Percentiles rank a stretch among this genome's conserved stretches.
Evolutionary conservation across 2,888 invertebrate species (phyloP).

Genomic region (Choristoneura rosaceana): DNA sequence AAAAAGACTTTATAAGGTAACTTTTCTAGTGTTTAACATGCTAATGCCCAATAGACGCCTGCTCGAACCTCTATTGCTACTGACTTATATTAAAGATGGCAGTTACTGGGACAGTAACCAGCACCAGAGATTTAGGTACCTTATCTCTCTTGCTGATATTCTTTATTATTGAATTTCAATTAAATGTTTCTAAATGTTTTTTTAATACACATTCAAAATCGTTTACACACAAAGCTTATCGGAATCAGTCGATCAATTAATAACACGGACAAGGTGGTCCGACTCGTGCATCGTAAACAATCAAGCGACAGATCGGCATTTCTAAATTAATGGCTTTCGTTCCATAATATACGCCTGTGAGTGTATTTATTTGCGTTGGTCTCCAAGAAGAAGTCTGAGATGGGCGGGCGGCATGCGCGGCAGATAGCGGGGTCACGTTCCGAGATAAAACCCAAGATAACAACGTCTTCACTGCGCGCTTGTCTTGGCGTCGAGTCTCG

Average conservation of each 20-base stretch:
- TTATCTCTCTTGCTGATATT: neutral
- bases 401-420: conserved; percentile 73
- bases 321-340: conserved; percentile 76
- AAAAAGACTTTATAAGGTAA: too few relatives aligned
- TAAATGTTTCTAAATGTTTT: neutral
- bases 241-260: conserved; percentile 76
- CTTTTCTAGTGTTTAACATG: too few relatives aligned
- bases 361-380: conserved; percentile 65
- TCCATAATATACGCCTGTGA: conserved; percentile 50
- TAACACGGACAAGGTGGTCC: conserved; percentile 79
- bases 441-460: conserved; percentile 78
- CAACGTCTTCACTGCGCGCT: conserved; percentile 73
- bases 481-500: conserved; percentile 64
- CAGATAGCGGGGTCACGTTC: conserved; percentile 82
- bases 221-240: conserved; percentile 51
- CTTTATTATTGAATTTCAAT: neutral
- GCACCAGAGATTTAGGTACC: too few relatives aligned
- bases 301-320: conserved; percentile 74
- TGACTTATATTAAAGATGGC: too few relatives aligned
- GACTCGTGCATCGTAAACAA: conserved; percentile 69
- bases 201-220: conserved; percentile 55
- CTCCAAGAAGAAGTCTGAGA: conserved; percentile 62
- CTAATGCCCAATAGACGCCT: too few relatives aligned
- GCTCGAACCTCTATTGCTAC: too few relatives aligned
- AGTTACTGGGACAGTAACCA: too few relatives aligned